These are phyloP conservation scores for Mormyrops boulengeri DNA, from an alignment of 2,797 vertebrate species.

Conservation along the genomic window DNA sequence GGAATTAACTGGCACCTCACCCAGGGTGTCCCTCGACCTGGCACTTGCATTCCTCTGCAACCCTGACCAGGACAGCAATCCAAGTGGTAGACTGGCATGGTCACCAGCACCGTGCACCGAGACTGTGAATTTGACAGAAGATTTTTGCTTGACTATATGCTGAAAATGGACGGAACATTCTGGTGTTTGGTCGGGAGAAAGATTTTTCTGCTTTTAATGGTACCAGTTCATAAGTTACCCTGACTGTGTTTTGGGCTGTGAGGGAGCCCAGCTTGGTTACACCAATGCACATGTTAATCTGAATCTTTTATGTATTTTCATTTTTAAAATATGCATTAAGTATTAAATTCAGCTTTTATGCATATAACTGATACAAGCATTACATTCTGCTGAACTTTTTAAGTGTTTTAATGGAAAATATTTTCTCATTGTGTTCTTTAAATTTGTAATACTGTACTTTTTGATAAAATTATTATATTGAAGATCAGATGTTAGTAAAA, in stretches of 20 bases:
- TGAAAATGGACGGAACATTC: not conserved
- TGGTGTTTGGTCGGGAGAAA: not conserved
- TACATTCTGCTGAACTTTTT: not conserved
- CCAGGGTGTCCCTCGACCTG: not conserved
- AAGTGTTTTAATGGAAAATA: not conserved
- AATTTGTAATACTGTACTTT: not conserved
- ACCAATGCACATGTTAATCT: not conserved
- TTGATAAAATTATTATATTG: constrained; percentile 18
- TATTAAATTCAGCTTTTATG: not conserved
- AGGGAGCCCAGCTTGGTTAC: not conserved
- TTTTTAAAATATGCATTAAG: not conserved
- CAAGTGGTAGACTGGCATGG: not conserved
- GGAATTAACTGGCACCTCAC: not conserved
- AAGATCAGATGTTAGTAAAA: constrained; percentile 3
- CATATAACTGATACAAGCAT: not conserved
- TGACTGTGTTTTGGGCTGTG: not conserved
- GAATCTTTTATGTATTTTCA: not conserved
- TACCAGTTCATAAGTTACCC: not conserved
- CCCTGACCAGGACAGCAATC: not conserved
- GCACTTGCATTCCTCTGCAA: not conserved
- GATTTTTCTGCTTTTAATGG: not conserved
- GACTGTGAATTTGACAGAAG: not conserved
- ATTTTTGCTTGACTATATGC: not conserved
- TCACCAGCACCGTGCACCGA: not conserved
- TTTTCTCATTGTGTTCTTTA: not conserved